phyloP scores from a whole-genome alignment of 2,888 invertebrate genomes.

The Tipula helvola region DNA sequence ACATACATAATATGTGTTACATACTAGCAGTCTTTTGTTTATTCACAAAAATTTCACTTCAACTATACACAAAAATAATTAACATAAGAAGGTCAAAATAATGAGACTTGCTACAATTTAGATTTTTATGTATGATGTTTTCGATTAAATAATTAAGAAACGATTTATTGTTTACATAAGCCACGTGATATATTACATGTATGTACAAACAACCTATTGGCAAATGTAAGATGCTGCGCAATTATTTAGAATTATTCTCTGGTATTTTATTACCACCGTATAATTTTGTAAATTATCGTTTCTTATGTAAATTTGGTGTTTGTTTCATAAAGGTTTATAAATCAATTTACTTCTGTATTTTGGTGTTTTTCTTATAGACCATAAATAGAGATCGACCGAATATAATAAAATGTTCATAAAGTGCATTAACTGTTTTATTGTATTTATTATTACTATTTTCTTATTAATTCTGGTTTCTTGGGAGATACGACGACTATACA shows the following conservation, averaged over 20 bases:
- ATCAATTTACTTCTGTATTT: background rate
- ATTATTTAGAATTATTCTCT: background rate
- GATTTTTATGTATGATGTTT: background rate
- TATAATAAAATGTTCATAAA: background rate
- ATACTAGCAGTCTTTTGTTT: background rate
- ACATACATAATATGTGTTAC: background rate
- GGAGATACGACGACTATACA: background rate
- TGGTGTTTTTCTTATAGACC: background rate
- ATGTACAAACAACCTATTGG: background rate
- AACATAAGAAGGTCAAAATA: constrained; percentile 4
- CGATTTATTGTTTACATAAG: background rate
- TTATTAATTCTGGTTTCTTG: background rate
- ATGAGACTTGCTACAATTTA: background rate
- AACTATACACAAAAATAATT: background rate
- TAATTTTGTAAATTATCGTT: background rate
- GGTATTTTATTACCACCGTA: background rate
- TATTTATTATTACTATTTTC: background rate
- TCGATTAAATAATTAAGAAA: background rate
- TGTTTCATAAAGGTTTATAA: background rate
- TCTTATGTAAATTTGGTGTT: background rate
- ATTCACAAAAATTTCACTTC: background rate
- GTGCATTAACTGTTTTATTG: background rate
- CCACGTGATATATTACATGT: background rate
- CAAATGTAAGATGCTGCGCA: background rate
- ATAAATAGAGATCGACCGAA: background rate